Evolutionary conservation across 2,113 vertebrate species (phyloP).

Genomic region (Sapayoa aenigma): DNA sequence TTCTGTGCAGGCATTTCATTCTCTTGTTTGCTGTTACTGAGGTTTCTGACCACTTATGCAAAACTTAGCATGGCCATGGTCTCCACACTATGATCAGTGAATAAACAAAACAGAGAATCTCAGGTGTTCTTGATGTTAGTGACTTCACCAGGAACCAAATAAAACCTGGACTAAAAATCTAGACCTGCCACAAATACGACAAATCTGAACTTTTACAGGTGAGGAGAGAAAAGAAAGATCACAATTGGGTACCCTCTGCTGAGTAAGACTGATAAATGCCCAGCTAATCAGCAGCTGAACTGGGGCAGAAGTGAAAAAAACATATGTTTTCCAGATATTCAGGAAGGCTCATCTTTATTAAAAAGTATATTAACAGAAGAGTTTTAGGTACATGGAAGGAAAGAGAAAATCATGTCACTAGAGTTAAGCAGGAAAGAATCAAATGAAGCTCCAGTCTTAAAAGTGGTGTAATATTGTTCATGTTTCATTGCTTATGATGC

Average conservation of each 20-base stretch:
- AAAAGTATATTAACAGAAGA: not conserved
- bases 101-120: not conserved
- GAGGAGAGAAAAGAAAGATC: not conserved
- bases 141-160: not conserved
- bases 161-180: not conserved
- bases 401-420: not conserved
- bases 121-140: not conserved
- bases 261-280: not conserved
- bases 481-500: not conserved
- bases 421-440: not conserved
- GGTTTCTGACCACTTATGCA: not conserved
- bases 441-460: not conserved
- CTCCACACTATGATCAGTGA: not conserved
- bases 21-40: not conserved
- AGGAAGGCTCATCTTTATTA: not conserved
- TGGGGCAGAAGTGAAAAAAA: not conserved
- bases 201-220: not conserved
- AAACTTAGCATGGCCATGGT: not conserved
- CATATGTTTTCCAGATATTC: not conserved
- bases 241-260: not conserved
- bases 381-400: not conserved
- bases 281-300: not conserved
- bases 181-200: not conserved
- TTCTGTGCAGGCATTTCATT: not conserved
- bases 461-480: not conserved